Evolutionary conservation across 64 coral and sea anemone genomes (phyloP).

Genomic region (Montipora cactus): DNA sequence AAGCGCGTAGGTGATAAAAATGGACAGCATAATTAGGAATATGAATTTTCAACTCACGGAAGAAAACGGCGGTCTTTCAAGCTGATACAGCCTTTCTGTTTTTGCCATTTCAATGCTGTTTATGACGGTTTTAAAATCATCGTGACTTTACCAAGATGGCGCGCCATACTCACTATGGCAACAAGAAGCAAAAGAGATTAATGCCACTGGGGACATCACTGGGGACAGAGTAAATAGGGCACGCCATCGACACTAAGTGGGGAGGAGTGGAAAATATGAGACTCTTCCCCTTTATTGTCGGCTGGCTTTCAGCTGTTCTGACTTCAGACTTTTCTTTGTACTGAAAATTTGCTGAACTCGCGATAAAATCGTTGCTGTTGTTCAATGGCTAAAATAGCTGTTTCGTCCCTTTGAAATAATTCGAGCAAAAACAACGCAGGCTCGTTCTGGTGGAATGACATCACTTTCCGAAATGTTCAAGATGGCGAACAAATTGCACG

Average conservation of each 20-base stretch:
- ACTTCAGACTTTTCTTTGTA: neutral
- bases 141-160: slow-evolving; percentile 8
- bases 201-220: neutral
- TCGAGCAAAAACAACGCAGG: neutral
- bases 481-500: neutral
- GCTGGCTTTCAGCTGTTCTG: neutral
- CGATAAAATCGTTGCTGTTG: neutral
- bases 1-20: neutral
- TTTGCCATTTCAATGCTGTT: slow-evolving; percentile 10
- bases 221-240: neutral
- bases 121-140: neutral
- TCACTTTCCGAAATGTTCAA: neutral
- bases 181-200: neutral
- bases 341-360: neutral
- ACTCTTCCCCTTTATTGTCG: neutral
- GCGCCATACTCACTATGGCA: slow-evolving; percentile 16
- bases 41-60: slow-evolving; percentile 58
- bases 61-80: slow-evolving; percentile 82
- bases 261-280: neutral
- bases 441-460: slow-evolving; percentile 1
- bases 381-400: neutral
- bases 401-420: neutral
- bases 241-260: neutral
- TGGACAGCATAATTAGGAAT: too few species aligned
- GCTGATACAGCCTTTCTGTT: slow-evolving; percentile 77